Base-by-base conservation (phyloP, 2,797 vertebrate species). In the Rhodeus uyekii region DNA sequence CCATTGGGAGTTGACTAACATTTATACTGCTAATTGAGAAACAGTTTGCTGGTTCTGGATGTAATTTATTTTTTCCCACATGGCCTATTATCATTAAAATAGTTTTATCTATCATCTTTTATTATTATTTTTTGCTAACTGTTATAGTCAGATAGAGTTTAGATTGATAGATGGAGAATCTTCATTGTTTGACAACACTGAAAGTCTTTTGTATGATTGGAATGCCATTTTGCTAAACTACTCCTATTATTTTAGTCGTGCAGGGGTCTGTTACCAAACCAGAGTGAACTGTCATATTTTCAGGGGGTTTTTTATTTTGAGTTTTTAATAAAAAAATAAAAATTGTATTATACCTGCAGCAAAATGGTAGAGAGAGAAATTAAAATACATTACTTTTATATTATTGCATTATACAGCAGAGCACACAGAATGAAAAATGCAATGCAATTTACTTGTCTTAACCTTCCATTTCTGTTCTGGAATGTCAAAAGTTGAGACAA, bases 11-110 rank as follows among this genome's bases (percentile, higher is more conserved):
- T 71, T 61, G 13, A 36, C 27, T 61, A 60, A 61, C 7, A 60
- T 76, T 76, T 55, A 27, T 58, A 44, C 65, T 58, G 10, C 50
- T 78, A 78, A 83, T 72, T 71, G 19, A 42, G 67, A 14, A 39
- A n/a, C 19, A 34, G 55, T 58, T 72, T 78, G 69, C 42, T 44
- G 32, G 14, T 53, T 42, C 44, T 68, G 44, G n/a, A 34, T 67
- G 64, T 68, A 48, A 36, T 64, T n/a, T 65, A 39, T 22, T 64
- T 67, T 42, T 27, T 13, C 9, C 34, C 50, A 19, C 50, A 27
- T 58, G 72, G 34, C n/a, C 14, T 74, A 27, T 27, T 27, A 74
- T 58, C 34, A 24, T 55, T 55, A 55, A 8, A 55, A 22, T n/a
- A n/a, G n/a, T n/a, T 53, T 53, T 53, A 8, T 53, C 50, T 53